Base-by-base conservation (phyloP, 1,140 invertebrate species). In the Lordiphosa stackelbergi region DNA sequence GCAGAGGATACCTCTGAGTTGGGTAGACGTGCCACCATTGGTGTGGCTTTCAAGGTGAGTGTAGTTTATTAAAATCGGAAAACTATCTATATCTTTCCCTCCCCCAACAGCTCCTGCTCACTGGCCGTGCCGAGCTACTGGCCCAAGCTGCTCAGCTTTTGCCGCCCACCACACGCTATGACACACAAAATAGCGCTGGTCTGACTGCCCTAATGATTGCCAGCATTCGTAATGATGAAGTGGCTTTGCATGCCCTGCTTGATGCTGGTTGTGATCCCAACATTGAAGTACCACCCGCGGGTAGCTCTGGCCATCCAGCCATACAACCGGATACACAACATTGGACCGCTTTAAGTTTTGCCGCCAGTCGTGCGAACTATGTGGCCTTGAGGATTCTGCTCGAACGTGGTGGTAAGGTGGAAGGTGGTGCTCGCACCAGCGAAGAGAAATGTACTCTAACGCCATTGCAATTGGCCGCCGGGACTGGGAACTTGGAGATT, bases 371-470 rank as follows among this genome's bases (percentile, higher is more conserved):
- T 12, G 91, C 91, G 2, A 90, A 92, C 52, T 90, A 87, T 34
- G 74, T 88, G 87, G 90, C 66, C 85, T 85, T 90, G 87, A 88
- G 56, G 85, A 89, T 94, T 55, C 86, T 95, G 5, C 83, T 96
- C 11, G 94, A 95, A 63, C 90, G 93, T 12, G 94, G 95, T 1
- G 95, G 94, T n/a, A 90, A 92, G 48, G 95, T 96, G 0, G 95
- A 97, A 88, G 95, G 95, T 5, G 95, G 95, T 0, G 95, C 94
- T 0, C 90, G 92, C 7, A 75, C 93, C 1, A 93, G 93, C 53
- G 95, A 96, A 79, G 95, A 96, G 62, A 94, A 94, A 58, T 94
- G 92, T 66, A 96, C 95, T 0, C 90, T 96, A 34, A 97, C 95
- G 3, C 95, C 95, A 0, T 78, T 97, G 2, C 95, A 97, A 89